Evolutionary conservation across 2,888 invertebrate species (phyloP).

Genomic region (Pyrrhia umbra): DNA sequence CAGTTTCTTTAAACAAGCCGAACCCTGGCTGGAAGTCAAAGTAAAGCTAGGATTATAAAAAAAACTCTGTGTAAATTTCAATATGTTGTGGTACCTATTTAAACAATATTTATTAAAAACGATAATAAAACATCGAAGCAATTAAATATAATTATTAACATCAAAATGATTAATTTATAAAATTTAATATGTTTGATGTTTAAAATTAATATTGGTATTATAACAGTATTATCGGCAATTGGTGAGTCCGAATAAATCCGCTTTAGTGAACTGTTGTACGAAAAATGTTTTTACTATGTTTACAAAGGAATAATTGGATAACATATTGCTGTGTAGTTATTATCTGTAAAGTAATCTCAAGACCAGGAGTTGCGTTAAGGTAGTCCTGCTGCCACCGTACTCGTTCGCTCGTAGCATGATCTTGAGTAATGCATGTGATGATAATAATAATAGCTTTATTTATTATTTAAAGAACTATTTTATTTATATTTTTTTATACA

Average conservation of each 20-base stretch:
- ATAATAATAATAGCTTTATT: too few species aligned
- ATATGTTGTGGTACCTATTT: too few species aligned
- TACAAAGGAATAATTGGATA: neutral
- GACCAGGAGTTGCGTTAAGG: neutral
- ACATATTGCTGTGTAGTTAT: neutral
- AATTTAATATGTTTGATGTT: too few species aligned
- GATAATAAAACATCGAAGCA: too few species aligned
- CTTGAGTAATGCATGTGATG: neutral
- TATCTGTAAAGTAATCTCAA: neutral
- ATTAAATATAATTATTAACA: too few species aligned
- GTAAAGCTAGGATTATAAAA: constrained; percentile 5
- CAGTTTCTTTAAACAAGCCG: constrained; percentile 4
- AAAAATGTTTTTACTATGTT: constrained; percentile 1
- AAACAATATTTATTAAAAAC: constrained; percentile 11
- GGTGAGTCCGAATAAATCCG: constrained; percentile 1
- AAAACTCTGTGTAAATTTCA: too few species aligned
- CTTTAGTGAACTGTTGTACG: constrained; percentile 9
- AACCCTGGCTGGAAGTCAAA: constrained; percentile 20
- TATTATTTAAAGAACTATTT: too few species aligned
- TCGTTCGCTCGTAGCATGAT: neutral
- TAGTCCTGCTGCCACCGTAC: neutral
- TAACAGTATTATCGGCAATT: neutral
- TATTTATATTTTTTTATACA: too few species aligned
- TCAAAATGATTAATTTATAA: too few species aligned
- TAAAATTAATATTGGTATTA: neutral